Evolutionary conservation across 1,140 invertebrate species (phyloP).

Genomic region (Drosophila kikkawai): DNA sequence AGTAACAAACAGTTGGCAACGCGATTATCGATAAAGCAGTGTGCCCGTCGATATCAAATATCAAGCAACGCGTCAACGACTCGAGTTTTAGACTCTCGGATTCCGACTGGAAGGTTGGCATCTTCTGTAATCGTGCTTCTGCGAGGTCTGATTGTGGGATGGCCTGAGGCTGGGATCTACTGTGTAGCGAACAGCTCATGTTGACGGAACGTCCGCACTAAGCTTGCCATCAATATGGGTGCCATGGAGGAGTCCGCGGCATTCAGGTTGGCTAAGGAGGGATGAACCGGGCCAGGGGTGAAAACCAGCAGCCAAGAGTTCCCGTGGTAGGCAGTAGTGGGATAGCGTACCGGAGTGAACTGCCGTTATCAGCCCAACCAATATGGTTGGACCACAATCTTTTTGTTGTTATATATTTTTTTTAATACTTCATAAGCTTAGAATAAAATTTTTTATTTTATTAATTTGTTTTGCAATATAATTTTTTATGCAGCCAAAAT

Average conservation of each 20-base stretch:
- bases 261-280: slow-evolving; percentile 97
- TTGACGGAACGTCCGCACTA: slow-evolving; percentile 94
- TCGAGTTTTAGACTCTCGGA: too few relatives aligned
- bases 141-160: slow-evolving; percentile 94
- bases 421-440: too few relatives aligned
- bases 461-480: background rate
- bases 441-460: background rate
- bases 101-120: slow-evolving; percentile 94
- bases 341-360: slow-evolving; percentile 97
- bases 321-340: slow-evolving; percentile 98
- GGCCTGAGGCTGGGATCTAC: slow-evolving; percentile 93
- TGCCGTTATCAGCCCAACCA: slow-evolving; percentile 92
- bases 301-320: slow-evolving; percentile 98
- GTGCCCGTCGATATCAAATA: too few relatives aligned
- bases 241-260: slow-evolving; percentile 91
- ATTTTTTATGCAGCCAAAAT: background rate
- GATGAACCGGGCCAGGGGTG: slow-evolving; percentile 98
- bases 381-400: slow-evolving; percentile 93
- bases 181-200: slow-evolving; percentile 89
- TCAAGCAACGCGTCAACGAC: too few relatives aligned
- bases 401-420: slow-evolving; percentile 86
- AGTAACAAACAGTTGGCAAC: too few relatives aligned
- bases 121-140: slow-evolving; percentile 97
- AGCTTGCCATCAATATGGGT: slow-evolving; percentile 97
- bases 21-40: too few relatives aligned